Evolutionary conservation across 2,113 vertebrate genomes (phyloP).

Genomic region (Lampris incognitus): DNA sequence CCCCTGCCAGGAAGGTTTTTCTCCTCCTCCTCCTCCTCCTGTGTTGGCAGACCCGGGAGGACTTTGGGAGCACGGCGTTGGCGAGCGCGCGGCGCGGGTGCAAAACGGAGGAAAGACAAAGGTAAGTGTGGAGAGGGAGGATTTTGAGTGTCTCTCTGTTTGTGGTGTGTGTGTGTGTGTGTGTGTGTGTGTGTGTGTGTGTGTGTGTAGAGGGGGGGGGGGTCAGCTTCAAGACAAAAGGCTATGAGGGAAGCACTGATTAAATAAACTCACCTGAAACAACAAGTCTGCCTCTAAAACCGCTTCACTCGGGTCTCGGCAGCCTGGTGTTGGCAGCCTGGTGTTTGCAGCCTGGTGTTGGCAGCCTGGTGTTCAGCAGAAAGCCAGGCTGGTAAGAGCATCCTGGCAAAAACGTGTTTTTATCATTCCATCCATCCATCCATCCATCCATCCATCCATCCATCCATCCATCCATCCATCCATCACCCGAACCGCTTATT

Average conservation of each 20-base stretch:
- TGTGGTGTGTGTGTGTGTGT: slow-evolving; percentile 3
- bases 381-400: no score
- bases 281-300: slow-evolving; percentile 33
- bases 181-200: slow-evolving; percentile 11
- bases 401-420: no score
- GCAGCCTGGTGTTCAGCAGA: no score
- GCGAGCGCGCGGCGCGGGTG: slow-evolving; percentile 40
- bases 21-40: slow-evolving; percentile 18
- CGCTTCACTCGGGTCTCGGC: not conserved
- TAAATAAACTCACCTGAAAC: slow-evolving; percentile 52
- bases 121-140: slow-evolving; percentile 62
- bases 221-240: slow-evolving; percentile 70
- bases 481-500: no score
- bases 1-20: slow-evolving; percentile 66
- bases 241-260: slow-evolving; percentile 28
- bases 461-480: no score
- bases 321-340: no score
- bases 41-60: slow-evolving; percentile 67
- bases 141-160: slow-evolving; percentile 41
- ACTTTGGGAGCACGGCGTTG: slow-evolving; percentile 44
- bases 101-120: slow-evolving; percentile 69
- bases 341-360: no score
- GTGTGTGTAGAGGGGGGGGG: not conserved
- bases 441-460: no score
- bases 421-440: no score